Evolutionary conservation across 2,797 vertebrate genomes (phyloP).

Genomic region (Cyprinella venusta): DNA sequence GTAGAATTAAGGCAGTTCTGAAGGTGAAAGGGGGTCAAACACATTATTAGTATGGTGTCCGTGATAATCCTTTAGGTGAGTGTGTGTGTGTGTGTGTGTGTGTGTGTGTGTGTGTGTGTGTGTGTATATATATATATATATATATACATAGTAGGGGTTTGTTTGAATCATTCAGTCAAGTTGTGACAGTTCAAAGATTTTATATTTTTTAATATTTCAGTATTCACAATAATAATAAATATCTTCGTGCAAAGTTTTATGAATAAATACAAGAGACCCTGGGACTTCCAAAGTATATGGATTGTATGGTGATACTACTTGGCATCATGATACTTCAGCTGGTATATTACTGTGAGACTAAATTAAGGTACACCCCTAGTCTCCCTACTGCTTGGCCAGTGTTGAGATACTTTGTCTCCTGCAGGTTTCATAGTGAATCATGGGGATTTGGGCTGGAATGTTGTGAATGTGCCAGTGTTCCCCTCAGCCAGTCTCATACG

Average conservation of each 20-base stretch:
- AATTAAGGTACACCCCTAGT: conserved; percentile 1
- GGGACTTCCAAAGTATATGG: neutral
- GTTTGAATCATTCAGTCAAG: neutral
- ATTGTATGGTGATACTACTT: neutral
- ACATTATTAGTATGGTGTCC: too few species aligned
- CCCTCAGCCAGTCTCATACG: conserved; percentile 4
- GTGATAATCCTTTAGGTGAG: too few species aligned
- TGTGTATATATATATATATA: too few species aligned
- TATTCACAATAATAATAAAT: neutral
- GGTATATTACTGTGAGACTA: neutral
- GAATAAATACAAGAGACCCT: neutral
- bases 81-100: too few species aligned
- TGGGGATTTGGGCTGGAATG: conserved; percentile 55
- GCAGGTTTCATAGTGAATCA: conserved; percentile 38
- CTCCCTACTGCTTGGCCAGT: neutral
- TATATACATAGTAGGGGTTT: neutral
- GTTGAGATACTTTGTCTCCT: conserved; percentile 18
- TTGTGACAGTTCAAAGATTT: too few species aligned
- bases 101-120: too few species aligned
- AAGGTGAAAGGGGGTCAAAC: too few species aligned
- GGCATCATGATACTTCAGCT: conserved; percentile 20
- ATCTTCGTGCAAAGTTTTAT: neutral
- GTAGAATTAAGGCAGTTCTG: too few species aligned
- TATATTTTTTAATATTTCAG: too few species aligned
- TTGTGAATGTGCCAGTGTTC: conserved; percentile 49